These are phyloP conservation scores for Notamacropus eugenii DNA, from an alignment of 2,797 vertebrate genomes.

Conservation along the genomic window DNA sequence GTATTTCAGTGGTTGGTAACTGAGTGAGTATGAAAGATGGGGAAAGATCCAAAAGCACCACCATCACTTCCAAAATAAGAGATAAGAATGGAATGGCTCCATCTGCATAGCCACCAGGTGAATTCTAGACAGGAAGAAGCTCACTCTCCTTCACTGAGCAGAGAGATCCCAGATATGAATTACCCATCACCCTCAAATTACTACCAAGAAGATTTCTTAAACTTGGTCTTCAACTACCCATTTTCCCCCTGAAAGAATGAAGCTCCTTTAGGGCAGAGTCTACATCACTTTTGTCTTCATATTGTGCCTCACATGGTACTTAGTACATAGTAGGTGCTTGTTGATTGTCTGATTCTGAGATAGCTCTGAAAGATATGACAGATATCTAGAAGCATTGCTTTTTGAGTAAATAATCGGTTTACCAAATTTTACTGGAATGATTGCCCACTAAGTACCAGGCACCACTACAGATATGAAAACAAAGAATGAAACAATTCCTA, in stretches of 20 bases:
- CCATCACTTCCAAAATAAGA: not conserved
- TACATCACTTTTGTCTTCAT: not conserved
- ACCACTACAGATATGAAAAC: not conserved
- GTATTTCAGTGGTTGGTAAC: not conserved
- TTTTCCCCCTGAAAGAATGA: not conserved
- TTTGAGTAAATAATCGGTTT: not conserved
- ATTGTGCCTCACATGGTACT: not conserved
- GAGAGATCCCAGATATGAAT: not conserved
- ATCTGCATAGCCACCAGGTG: not conserved
- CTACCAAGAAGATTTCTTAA: not conserved
- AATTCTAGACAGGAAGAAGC: not conserved
- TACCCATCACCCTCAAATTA: not conserved
- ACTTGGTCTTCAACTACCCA: not conserved
- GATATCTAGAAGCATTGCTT: not conserved
- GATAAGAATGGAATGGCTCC: not conserved
- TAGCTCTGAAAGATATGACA: not conserved
- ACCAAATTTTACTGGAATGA: not conserved
- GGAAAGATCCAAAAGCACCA: not conserved
- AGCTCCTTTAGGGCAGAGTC: not conserved
- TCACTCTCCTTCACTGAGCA: not conserved
- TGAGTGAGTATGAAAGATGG: not conserved
- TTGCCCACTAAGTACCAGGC: not conserved
- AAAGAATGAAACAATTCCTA: not conserved
- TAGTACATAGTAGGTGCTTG: not conserved
- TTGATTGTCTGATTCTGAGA: not conserved